Conservation (phyloP, 2,888 invertebrate species). For the Agonopterix alstromeriana region DNA sequence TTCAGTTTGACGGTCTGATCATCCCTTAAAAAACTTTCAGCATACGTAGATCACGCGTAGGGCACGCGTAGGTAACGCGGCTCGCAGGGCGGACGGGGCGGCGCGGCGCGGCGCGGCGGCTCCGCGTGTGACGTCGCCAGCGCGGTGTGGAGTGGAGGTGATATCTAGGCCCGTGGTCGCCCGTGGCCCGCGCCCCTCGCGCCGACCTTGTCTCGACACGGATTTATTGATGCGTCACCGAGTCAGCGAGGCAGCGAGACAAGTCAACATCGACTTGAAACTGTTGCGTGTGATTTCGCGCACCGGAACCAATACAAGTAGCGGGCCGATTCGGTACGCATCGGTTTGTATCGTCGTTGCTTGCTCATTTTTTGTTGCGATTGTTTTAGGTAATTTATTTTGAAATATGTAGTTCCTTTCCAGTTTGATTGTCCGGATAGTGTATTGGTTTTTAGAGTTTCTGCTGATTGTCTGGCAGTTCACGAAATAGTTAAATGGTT, state of each 20-base stretch:
- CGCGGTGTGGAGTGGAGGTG: not conserved
- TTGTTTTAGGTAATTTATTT: not conserved
- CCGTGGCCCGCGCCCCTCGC: constrained; percentile 64
- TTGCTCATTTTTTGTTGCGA: not conserved
- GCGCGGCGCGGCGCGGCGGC: not conserved
- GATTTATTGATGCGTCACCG: constrained; percentile 70
- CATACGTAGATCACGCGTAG: too few species aligned
- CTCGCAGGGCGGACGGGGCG: not conserved
- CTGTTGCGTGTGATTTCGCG: constrained; percentile 10
- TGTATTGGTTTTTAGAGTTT: too few species aligned
- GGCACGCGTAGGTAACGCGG: too few species aligned
- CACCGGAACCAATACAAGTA: constrained; percentile 26
- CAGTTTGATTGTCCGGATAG: too few species aligned
- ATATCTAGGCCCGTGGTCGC: constrained; percentile 12
- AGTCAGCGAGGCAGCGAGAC: constrained; percentile 18
- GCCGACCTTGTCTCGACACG: constrained; percentile 71
- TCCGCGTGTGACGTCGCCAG: not conserved
- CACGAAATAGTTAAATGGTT: too few species aligned
- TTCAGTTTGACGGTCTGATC: too few species aligned
- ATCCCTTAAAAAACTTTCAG: too few species aligned
- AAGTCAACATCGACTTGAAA: constrained; percentile 17
- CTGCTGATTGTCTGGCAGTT: too few species aligned
- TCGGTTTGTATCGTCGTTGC: not conserved
- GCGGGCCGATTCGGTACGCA: not conserved
- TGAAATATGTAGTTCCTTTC: not conserved